phyloP scores from a whole-genome alignment of 2,113 vertebrate genomes.

The Leptobrachium leishanense region DNA sequence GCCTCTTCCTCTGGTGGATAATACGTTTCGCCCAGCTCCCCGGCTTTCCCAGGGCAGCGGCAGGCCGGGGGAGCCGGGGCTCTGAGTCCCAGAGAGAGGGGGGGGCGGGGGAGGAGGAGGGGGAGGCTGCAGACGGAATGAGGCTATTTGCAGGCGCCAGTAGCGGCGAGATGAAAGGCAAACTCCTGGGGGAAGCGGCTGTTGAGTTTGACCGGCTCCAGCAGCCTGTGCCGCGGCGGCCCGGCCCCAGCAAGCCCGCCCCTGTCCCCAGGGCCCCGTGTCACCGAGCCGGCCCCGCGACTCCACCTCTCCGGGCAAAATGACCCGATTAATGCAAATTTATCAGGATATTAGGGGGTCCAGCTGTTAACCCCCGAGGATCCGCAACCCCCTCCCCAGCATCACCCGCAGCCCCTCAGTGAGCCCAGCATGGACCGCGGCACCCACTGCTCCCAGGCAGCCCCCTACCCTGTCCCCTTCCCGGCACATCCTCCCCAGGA shows the following conservation, averaged over 20 bases:
- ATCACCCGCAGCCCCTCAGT: neutral
- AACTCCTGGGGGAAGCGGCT: constrained; percentile 80
- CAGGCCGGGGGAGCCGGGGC: too few relatives aligned
- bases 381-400: neutral
- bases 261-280: constrained; percentile 51
- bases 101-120: constrained; percentile 52
- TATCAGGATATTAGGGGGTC: constrained; percentile 5
- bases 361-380: constrained; percentile 22
- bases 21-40: neutral
- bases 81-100: constrained; percentile 11
- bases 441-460: too few relatives aligned
- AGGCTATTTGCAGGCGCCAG: constrained; percentile 81
- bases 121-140: constrained; percentile 73
- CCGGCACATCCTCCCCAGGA: too few relatives aligned
- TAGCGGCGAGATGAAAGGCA: constrained; percentile 83
- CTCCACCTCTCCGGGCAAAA: constrained; percentile 32
- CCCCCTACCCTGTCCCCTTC: too few relatives aligned
- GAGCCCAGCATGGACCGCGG: too few relatives aligned
- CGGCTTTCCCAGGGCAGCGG: neutral
- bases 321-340: constrained; percentile 29
- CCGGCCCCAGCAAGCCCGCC: constrained; percentile 65
- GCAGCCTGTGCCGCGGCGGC: constrained; percentile 63
- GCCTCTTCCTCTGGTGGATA: neutral
- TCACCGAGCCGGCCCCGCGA: constrained; percentile 27
- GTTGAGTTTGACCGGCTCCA: constrained; percentile 79